Evolutionary conservation across 2,797 vertebrate species (phyloP).

Genomic region (Rhynchotus rufescens): DNA sequence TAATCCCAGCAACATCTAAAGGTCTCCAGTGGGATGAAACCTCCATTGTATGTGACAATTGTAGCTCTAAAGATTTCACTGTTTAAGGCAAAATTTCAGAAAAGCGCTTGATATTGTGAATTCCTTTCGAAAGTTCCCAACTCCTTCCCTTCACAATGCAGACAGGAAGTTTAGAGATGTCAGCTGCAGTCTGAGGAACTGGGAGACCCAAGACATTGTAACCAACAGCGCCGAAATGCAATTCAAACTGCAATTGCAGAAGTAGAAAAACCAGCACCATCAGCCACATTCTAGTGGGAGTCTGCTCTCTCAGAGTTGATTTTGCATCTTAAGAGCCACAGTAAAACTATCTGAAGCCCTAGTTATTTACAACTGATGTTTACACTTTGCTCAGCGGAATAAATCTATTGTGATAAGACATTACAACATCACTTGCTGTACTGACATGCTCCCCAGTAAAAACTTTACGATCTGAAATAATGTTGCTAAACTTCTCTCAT

Average conservation of each 20-base stretch:
- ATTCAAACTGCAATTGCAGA: background rate
- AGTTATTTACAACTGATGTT: constrained; percentile 55
- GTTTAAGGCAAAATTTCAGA: background rate
- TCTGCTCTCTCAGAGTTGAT: background rate
- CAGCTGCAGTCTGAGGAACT: background rate
- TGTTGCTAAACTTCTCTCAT: constrained; percentile 10
- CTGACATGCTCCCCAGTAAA: background rate
- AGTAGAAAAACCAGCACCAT: background rate
- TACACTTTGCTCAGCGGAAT: constrained; percentile 33
- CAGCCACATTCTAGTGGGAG: background rate
- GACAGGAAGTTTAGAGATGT: background rate
- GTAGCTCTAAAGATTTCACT: background rate
- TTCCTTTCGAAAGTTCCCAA: background rate
- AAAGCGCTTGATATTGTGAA: background rate
- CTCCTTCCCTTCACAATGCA: background rate
- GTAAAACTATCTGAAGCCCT: constrained; percentile 1
- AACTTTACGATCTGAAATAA: constrained; percentile 48
- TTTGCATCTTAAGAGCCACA: constrained; percentile 39
- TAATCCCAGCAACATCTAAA: background rate
- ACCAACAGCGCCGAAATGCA: background rate
- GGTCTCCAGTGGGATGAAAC: background rate
- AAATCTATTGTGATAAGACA: constrained; percentile 50
- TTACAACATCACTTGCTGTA: constrained; percentile 17
- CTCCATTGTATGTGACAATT: background rate
- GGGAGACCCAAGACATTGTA: background rate